These are phyloP conservation scores for Eupeodes luniger DNA, from an alignment of 2,888 invertebrate species.

Conservation along the genomic window DNA sequence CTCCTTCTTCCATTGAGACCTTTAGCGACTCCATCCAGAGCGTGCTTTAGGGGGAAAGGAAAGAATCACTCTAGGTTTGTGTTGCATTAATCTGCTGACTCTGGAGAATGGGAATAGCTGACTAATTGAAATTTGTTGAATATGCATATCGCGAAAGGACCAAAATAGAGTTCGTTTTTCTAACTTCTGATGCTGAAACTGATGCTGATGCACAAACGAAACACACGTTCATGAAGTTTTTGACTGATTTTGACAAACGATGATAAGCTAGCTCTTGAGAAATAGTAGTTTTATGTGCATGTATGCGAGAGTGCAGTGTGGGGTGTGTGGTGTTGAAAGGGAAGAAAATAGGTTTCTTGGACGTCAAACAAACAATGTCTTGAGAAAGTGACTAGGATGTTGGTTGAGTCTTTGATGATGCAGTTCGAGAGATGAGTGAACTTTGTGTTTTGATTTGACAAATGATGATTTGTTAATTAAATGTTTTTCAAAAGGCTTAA, in stretches of 20 bases:
- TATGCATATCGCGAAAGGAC: constrained; percentile 54
- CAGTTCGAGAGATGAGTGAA: neutral
- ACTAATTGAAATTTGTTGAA: constrained; percentile 75
- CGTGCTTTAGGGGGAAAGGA: neutral
- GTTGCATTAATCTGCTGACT: constrained; percentile 56
- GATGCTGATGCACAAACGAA: constrained; percentile 21
- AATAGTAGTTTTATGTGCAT: neutral
- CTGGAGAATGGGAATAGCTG: constrained; percentile 27
- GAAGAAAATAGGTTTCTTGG: neutral
- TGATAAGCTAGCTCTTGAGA: constrained; percentile 43
- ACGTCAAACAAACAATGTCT: neutral
- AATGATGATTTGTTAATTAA: constrained; percentile 13
- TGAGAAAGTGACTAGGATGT: constrained; percentile 5
- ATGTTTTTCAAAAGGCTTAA: neutral
- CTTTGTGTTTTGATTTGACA: constrained; percentile 3
- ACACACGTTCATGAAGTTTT: constrained; percentile 61
- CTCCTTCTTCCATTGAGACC: constrained; percentile 24
- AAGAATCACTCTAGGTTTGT: constrained; percentile 10
- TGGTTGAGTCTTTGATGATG: neutral
- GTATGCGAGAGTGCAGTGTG: neutral
- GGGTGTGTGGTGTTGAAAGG: constrained; percentile 9
- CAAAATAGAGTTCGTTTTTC: constrained; percentile 3
- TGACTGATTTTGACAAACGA: constrained; percentile 74
- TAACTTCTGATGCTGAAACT: neutral
- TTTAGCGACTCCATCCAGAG: neutral